Evolutionary conservation across 2,113 vertebrate genomes (phyloP).

Genomic region (Scophthalmus maximus): DNA sequence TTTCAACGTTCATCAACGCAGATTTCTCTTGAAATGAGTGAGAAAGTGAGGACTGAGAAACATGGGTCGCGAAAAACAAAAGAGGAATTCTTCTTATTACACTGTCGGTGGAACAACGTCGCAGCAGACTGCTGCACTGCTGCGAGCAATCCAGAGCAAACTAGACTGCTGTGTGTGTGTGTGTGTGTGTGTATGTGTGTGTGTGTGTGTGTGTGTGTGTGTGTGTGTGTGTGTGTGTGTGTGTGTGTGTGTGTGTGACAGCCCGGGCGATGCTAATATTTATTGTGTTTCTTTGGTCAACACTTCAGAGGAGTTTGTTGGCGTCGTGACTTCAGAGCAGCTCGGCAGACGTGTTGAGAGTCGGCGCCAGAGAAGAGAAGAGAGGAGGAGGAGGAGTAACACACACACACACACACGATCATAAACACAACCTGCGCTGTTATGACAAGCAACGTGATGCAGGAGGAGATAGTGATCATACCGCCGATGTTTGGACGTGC

Average conservation of each 20-base stretch:
- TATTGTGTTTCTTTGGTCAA: constrained; percentile 76
- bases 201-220: constrained; percentile 10
- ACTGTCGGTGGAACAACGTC: constrained; percentile 15
- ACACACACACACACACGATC: constrained; percentile 11
- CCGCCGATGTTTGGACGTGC: constrained; percentile 21
- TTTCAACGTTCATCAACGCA: no score
- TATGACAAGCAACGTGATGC: constrained; percentile 50
- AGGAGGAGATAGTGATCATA: constrained; percentile 34
- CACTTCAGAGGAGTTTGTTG: constrained; percentile 73
- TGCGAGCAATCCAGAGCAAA: constrained; percentile 16
- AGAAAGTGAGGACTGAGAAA: not conserved
- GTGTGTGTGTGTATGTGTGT: not conserved
- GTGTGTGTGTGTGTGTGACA: constrained; percentile 33
- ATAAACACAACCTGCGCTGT: constrained; percentile 3
- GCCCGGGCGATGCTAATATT: constrained; percentile 64
- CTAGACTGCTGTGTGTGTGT: constrained; percentile 29
- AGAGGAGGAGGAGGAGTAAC: constrained; percentile 6
- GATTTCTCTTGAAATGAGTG: not conserved
- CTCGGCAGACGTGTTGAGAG: constrained; percentile 72
- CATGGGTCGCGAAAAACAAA: not conserved
- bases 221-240: constrained; percentile 16
- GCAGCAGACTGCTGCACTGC: constrained; percentile 24
- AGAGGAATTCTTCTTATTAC: not conserved
- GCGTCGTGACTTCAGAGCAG: constrained; percentile 70
- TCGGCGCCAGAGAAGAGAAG: constrained; percentile 49